These are phyloP conservation scores for Epirrita christyi DNA, from an alignment of 2,888 invertebrate species.

Conservation along the genomic window DNA sequence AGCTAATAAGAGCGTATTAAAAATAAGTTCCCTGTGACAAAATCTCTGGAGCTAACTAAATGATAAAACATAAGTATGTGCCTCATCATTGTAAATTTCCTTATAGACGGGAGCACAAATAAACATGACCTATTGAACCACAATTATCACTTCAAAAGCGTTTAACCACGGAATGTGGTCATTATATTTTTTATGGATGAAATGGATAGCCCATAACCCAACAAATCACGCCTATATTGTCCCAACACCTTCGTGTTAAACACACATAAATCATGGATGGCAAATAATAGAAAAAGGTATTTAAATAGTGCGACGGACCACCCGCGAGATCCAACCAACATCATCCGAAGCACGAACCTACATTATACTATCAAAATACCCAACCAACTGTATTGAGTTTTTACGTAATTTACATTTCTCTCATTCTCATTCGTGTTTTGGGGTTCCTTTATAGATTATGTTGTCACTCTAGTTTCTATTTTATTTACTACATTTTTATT, in stretches of 20 bases:
- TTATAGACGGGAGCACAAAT: not conserved
- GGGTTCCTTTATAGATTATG: conserved; percentile 31
- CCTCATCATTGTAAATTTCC: conserved; percentile 3
- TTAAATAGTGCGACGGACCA: conserved; percentile 78
- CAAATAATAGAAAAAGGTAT: conserved; percentile 79
- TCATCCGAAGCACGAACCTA: conserved; percentile 68
- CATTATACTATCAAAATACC: conserved; percentile 77
- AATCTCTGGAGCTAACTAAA: not conserved
- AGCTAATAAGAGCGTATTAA: no score
- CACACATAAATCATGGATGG: conserved; percentile 77
- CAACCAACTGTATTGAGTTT: conserved; percentile 69
- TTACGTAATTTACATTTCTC: conserved; percentile 77
- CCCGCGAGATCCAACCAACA: conserved; percentile 70
- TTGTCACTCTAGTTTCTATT: conserved; percentile 11
- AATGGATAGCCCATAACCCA: conserved; percentile 70
- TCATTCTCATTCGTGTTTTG: conserved; percentile 54
- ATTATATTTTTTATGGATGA: conserved; percentile 47
- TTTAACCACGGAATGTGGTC: conserved; percentile 37
- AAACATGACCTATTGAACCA: conserved; percentile 26
- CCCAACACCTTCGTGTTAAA: conserved; percentile 77
- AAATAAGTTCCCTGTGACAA: not conserved
- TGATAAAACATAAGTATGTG: not conserved
- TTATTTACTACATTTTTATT: not conserved
- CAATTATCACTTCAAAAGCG: conserved; percentile 22
- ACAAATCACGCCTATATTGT: conserved; percentile 75